Conservation (phyloP, 1,140 invertebrate species). For the Palaemon carinicauda region DNA sequence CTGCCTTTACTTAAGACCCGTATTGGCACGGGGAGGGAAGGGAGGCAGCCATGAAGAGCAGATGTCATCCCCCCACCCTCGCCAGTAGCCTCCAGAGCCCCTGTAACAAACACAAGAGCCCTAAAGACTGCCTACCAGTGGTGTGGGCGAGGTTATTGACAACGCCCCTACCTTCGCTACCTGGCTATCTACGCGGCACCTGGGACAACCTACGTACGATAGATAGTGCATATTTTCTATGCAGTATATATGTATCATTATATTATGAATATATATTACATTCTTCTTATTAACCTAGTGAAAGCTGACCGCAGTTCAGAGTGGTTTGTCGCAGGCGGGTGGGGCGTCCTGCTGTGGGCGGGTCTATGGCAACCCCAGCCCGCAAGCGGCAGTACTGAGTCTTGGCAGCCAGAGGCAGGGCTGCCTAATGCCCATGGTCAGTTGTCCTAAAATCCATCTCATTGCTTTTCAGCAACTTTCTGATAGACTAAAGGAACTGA, state of each 20-base stretch:
- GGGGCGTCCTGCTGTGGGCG: conserved; percentile 35
- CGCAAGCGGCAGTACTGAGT: conserved; percentile 39
- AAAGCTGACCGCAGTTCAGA: conserved; percentile 55
- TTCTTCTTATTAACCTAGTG: conserved; percentile 55
- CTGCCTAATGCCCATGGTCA: not conserved
- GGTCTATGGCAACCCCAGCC: conserved; percentile 27
- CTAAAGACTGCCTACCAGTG: not conserved
- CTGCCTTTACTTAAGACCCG: conserved; percentile 34
- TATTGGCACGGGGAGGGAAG: conserved; percentile 34
- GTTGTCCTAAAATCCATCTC: no score
- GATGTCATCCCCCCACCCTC: conserved; percentile 6
- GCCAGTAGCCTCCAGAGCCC: not conserved
- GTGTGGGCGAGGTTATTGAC: not conserved
- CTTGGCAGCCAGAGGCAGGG: conserved; percentile 31
- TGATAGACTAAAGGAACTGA: not conserved
- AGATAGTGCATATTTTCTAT: conserved; percentile 59
- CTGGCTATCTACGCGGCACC: conserved; percentile 32
- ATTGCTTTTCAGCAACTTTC: no score
- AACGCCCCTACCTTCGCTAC: conserved; percentile 16
- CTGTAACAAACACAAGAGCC: not conserved
- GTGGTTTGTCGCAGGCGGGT: conserved; percentile 41
- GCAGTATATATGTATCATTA: conserved; percentile 59
- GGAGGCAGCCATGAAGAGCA: conserved; percentile 11
- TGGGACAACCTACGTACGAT: conserved; percentile 54
- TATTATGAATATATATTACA: conserved; percentile 58